Base-by-base conservation (phyloP, 2,113 vertebrate species). In the Zosterops hypoxanthus region DNA sequence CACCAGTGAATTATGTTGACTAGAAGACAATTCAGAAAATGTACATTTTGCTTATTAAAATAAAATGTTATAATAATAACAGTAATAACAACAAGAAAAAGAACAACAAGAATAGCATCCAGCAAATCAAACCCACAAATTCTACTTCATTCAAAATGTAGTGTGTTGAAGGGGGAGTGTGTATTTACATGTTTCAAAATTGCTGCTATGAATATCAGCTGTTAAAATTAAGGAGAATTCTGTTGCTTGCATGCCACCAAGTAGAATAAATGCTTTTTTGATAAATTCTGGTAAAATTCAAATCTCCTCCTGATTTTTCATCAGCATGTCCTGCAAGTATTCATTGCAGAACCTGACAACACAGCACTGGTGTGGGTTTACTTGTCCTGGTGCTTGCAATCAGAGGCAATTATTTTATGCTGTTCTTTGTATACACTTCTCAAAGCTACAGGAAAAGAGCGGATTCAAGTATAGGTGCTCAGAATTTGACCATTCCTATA, bases 121-220 rank as follows among this genome's bases (percentile, higher is more conserved):
- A 75, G 24, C 12, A 47, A 53, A 68, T 29, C n/a, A 60, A 60
- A 82, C 4, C 13, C 13, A 75, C 29, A 50, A 84, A 59, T 84
- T 41, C 18, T 65, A 8, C 31, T 87, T 89, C 21, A 26, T 57
- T 78, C 41, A 7, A 88, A 50, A 13, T 61, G 25, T 22, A 46
- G 11, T 73, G 22, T 78, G 83, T 81, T 0, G 2, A 9, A 24
- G 34, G 2, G 5, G 16, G 5, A 25, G 6, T 4, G 2, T 17
- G 1, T 65, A 11, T 29, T 2, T 68, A 1, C 9, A 3, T 64
- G 15, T 53, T 22, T 44, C 84, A 52, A 68, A 85, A 68, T 36
- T 85, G 29, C 25, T 53, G 7, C 20, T 61, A 2, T 44, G 36
- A 69, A 31, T 70, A 63, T 55, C n/a, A 70, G 17, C n/a, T 52